phyloP scores from a whole-genome alignment of 1,140 invertebrate species.

The Ectropis grisescens region DNA sequence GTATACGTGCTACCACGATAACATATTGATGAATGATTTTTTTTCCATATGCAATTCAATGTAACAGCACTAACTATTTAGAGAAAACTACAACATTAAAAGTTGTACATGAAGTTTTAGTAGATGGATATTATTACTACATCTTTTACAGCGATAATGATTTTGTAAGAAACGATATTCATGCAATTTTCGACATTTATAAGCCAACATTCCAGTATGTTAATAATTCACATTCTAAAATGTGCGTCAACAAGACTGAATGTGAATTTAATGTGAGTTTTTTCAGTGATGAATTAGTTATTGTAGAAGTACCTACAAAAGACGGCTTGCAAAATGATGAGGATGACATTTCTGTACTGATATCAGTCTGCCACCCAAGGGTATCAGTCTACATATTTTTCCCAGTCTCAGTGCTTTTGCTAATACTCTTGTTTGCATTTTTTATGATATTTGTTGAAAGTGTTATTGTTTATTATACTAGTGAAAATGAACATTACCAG shows the following conservation, averaged over 20 bases:
- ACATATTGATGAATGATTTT: conserved; percentile 77
- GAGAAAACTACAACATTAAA: conserved; percentile 73
- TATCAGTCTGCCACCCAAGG: conserved; percentile 82
- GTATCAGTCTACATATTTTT: conserved; percentile 84
- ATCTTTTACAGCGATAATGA: conserved; percentile 91
- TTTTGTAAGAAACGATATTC: conserved; percentile 81
- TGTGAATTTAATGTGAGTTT: conserved; percentile 80
- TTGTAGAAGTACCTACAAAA: conserved; percentile 84
- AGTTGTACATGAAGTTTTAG: conserved; percentile 77
- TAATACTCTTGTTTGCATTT: conserved; percentile 85
- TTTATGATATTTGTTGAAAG: conserved; percentile 69
- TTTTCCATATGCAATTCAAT: conserved; percentile 77
- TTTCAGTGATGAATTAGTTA: conserved; percentile 80
- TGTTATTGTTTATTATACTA: conserved; percentile 35
- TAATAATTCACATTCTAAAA: conserved; percentile 76
- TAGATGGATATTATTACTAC: conserved; percentile 88
- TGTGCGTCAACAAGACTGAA: conserved; percentile 81
- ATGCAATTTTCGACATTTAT: conserved; percentile 86
- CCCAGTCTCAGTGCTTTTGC: conserved; percentile 79
- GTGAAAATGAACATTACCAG: conserved; percentile 49
- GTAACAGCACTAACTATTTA: conserved; percentile 76
- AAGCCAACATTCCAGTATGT: conserved; percentile 85
- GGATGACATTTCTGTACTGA: conserved; percentile 77
- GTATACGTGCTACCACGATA: conserved; percentile 80
- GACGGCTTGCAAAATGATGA: conserved; percentile 83